Percentiles rank a stretch among this genome's conserved stretches.
phyloP scores from a whole-genome alignment of 2,797 vertebrate genomes.

The Botia kubotai region DNA sequence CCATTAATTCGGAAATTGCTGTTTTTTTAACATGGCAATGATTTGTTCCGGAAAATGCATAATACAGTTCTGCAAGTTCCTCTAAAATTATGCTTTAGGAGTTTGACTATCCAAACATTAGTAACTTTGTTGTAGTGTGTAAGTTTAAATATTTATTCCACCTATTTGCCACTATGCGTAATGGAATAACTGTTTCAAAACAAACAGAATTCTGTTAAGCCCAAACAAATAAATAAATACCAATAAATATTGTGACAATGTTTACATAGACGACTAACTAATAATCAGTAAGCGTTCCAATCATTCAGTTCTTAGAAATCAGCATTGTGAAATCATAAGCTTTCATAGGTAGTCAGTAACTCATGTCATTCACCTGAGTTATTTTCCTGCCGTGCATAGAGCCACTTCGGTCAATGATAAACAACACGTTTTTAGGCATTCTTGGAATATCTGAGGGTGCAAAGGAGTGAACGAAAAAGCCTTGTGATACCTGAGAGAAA shows the following conservation, averaged over 20 bases:
- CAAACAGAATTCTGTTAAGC: no score
- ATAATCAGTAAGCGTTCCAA: no score
- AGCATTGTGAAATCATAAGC: neutral
- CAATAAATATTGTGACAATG: no score
- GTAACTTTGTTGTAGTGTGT: neutral
- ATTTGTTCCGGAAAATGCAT: no score
- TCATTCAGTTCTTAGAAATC: no score
- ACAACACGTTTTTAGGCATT: constrained; percentile 81
- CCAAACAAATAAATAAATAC: no score
- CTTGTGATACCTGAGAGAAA: constrained; percentile 63
- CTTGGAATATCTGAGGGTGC: constrained; percentile 70
- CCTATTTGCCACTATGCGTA: neutral
- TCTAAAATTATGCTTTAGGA: no score
- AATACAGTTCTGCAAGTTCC: no score
- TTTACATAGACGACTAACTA: no score
- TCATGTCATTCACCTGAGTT: constrained; percentile 67
- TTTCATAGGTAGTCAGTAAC: neutral
- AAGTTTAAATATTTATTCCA: no score
- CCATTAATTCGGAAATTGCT: no score
- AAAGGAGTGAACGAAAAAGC: constrained; percentile 83
- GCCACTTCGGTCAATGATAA: constrained; percentile 80
- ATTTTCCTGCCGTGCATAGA: constrained; percentile 81
- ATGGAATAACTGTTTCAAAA: neutral
- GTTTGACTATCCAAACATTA: constrained; percentile 16
- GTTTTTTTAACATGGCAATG: no score